Conservation (phyloP, 2,797 vertebrate genomes). For the Acanthiza pusilla region DNA sequence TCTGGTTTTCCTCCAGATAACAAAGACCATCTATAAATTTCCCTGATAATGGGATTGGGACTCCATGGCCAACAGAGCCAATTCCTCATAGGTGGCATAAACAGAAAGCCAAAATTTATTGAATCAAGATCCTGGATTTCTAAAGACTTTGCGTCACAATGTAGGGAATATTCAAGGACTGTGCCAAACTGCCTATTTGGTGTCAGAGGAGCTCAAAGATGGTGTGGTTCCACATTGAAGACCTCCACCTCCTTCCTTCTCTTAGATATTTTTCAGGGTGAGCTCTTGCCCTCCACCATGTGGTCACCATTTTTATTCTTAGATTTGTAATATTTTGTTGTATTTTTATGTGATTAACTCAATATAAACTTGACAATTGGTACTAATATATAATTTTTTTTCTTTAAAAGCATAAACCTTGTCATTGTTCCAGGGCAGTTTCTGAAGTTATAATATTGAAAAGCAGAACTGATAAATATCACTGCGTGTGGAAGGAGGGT, state of each 20-base stretch:
- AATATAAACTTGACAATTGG: neutral
- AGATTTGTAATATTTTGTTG: neutral
- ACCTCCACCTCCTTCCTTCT: neutral
- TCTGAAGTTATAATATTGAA: neutral
- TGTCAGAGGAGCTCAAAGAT: neutral
- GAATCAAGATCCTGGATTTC: neutral
- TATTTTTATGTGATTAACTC: neutral
- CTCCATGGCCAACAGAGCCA: neutral
- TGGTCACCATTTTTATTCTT: neutral
- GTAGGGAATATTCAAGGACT: neutral
- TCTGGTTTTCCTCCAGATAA: neutral
- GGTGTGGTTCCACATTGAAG: accelerated
- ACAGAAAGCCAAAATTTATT: neutral
- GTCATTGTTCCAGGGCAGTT: neutral
- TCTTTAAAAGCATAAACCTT: neutral
- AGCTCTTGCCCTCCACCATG: neutral
- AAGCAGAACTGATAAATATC: neutral
- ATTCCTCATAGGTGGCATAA: neutral
- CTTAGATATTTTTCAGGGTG: neutral
- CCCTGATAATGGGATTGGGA: neutral
- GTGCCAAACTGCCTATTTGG: neutral
- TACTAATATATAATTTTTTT: neutral
- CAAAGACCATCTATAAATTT: neutral
- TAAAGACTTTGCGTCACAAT: neutral
- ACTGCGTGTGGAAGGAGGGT: neutral